Conservation (phyloP, 2,888 invertebrate species). For the Endomychus coccineus region DNA sequence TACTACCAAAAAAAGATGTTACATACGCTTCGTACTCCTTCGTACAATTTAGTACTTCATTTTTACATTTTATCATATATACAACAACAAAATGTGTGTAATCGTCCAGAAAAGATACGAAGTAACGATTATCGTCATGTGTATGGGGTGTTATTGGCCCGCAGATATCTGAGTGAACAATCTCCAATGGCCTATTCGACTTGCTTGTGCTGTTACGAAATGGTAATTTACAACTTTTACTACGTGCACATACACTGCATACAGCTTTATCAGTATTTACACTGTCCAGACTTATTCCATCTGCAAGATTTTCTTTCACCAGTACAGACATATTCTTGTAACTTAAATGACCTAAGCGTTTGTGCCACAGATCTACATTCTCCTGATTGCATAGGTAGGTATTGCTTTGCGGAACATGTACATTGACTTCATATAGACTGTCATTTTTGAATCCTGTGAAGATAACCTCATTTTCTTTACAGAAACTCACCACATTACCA, state of each 20-base stretch:
- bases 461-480: too few relatives aligned
- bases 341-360: too few relatives aligned
- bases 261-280: too few relatives aligned
- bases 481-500: too few relatives aligned
- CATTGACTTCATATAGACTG: too few relatives aligned
- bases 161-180: constrained; percentile 32
- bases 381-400: too few relatives aligned
- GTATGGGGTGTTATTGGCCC: constrained; percentile 31
- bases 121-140: constrained; percentile 30
- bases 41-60: constrained; percentile 9
- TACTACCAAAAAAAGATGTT: constrained; percentile 3
- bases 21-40: constrained; percentile 5
- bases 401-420: too few relatives aligned
- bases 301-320: too few relatives aligned
- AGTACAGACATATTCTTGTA: too few relatives aligned
- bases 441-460: too few relatives aligned
- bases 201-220: constrained; percentile 19
- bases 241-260: constrained; percentile 6
- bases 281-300: too few relatives aligned
- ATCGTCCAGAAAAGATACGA: constrained; percentile 31
- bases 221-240: constrained; percentile 4
- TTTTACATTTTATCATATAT: constrained; percentile 8
- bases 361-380: too few relatives aligned
- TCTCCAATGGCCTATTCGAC: constrained; percentile 30
- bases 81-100: constrained; percentile 11